A percentile compares a stretch with the other conserved stretches of the same genome.
Conservation (phyloP, 2,113 vertebrate species). For the Trochalopteron elliotii region DNA sequence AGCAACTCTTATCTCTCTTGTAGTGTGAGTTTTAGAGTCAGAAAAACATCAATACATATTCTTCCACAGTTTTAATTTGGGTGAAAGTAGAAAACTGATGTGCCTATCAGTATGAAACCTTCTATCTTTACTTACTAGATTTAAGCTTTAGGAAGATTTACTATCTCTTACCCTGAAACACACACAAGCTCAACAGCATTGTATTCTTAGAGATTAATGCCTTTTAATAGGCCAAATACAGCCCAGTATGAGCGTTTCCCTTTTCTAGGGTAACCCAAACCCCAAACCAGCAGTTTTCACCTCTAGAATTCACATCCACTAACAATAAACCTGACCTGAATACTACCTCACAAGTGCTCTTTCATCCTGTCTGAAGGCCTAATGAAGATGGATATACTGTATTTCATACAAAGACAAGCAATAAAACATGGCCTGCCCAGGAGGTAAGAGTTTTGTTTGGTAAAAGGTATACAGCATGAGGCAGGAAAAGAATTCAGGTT, state of each 20-base stretch:
- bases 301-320: neutral
- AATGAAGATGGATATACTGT: neutral
- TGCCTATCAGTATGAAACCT: neutral
- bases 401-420: neutral
- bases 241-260: neutral
- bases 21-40: neutral
- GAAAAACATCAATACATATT: neutral
- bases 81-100: neutral
- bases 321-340: neutral
- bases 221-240: neutral
- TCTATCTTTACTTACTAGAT: neutral
- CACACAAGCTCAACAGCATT: neutral
- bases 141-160: neutral
- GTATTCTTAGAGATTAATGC: neutral
- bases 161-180: neutral
- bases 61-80: neutral
- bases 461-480: neutral
- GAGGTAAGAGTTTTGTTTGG: neutral
- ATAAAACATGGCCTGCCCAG: neutral
- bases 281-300: neutral
- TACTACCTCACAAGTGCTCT: neutral
- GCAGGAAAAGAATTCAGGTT: neutral
- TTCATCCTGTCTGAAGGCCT: neutral
- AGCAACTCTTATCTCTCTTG: neutral
- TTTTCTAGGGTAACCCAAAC: neutral